Evolutionary conservation across 2,797 vertebrate genomes (phyloP).

Genomic region (Takifugu ocellatus): DNA sequence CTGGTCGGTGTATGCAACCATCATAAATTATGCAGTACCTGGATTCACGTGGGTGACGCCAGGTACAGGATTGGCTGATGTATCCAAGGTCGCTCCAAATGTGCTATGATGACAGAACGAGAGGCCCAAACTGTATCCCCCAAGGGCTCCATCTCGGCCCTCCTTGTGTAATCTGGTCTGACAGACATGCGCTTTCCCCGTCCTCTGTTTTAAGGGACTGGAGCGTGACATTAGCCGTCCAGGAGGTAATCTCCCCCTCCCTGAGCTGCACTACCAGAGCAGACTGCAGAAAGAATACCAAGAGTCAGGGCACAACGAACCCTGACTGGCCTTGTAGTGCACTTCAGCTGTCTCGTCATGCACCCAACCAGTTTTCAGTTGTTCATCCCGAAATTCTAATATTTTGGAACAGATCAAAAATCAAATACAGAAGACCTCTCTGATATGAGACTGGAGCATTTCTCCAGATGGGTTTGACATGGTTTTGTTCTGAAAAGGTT

Average conservation of each 20-base stretch:
- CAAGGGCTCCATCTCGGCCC: slow-evolving; percentile 59
- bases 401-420: too few species aligned
- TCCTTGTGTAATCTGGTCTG: slow-evolving; percentile 51
- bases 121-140: slow-evolving; percentile 43
- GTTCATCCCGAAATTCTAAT: too few species aligned
- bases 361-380: too few species aligned
- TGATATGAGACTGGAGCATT: too few species aligned
- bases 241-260: slow-evolving; percentile 25
- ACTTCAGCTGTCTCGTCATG: too few species aligned
- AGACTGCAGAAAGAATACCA: slow-evolving; percentile 8
- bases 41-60: background rate
- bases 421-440: too few species aligned
- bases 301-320: too few species aligned
- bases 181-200: slow-evolving; percentile 59
- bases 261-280: slow-evolving; percentile 36
- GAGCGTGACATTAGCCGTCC: slow-evolving; percentile 51
- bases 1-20: too few species aligned
- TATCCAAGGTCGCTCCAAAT: slow-evolving; percentile 26
- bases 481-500: too few species aligned
- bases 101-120: slow-evolving; percentile 26
- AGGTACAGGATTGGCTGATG: slow-evolving; percentile 11
- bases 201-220: slow-evolving; percentile 60
- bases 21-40: background rate
- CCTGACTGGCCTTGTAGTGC: too few species aligned
- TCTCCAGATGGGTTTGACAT: too few species aligned